Base-by-base conservation (phyloP, 2,797 vertebrate genomes). In the Pseudochromis fuscus region DNA sequence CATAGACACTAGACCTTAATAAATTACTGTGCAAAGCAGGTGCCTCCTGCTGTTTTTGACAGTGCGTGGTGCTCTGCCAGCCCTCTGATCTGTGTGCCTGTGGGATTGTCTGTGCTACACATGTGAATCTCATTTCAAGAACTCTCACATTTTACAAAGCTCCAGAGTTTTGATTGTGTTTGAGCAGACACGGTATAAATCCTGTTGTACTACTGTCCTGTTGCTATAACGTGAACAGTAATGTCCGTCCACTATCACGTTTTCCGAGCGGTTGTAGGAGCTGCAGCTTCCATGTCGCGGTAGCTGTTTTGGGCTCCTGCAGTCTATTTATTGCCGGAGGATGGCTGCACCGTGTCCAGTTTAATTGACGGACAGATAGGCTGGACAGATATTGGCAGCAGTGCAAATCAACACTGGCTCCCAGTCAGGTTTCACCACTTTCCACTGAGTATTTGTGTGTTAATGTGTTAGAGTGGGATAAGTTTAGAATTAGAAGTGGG, bases 1-100 rank as follows among this genome's bases (percentile, higher is more conserved):
- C 87, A 81, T 78, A 82, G 80, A 84, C 69, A 35, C 75, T 44
- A 15, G 80, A 65, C 76, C 59, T 73, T 73, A 79, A 88, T 91
- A 92, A 92, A 91, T 93, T 84, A 90, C 65, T 63, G 35, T 63
- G 77, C 68, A 90, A 91, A 93, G 89, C 76, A 91, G 85, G 82
- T 85, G 82, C 65, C 83, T 63, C 82, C 87, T 60, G 82, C 82
- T 76, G 82, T 81, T 77, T 86, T 64, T 68, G 67, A 57, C 52
- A 24, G 56, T 60, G n/a, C 7, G 3, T 23, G 13, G 23, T 46
- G 27, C 55, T 31, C 60, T 55, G 35, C 23, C 21, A 67, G 18
- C 13, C 12, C 23, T 38, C 23, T 1, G 48, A 9, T 12, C n/a
- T n/a, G n/a, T n/a, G n/a, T 13, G 19, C 40, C 40, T 21, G 4